These are phyloP conservation scores for Pammene aurita DNA, from an alignment of 2,888 invertebrate genomes.

Conservation along the genomic window DNA sequence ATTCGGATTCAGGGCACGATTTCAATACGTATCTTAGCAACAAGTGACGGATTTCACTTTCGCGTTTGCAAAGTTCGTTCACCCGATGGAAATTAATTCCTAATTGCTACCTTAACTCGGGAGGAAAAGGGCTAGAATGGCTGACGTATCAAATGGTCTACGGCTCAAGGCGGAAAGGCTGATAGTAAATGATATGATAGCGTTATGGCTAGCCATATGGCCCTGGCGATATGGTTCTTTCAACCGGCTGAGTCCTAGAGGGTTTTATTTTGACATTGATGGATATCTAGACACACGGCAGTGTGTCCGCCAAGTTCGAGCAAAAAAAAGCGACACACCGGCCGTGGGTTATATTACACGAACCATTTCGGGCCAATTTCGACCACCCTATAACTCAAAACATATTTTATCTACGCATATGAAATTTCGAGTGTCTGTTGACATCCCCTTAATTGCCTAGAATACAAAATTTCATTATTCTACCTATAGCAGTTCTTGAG, in stretches of 20 bases:
- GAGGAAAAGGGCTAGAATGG: slow-evolving; percentile 39
- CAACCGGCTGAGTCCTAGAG: slow-evolving; percentile 15
- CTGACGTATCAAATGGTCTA: slow-evolving; percentile 45
- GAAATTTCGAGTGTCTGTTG: too few species aligned
- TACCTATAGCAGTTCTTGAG: too few species aligned
- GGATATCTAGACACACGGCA: too few species aligned
- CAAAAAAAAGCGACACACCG: too few species aligned
- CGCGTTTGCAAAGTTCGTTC: slow-evolving; percentile 60
- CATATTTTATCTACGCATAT: too few species aligned
- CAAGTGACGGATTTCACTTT: slow-evolving; percentile 76
- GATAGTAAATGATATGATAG: slow-evolving; percentile 52
- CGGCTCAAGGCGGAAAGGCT: slow-evolving; percentile 47
- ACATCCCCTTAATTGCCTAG: too few species aligned
- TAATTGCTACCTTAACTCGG: slow-evolving; percentile 39
- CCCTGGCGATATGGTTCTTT: slow-evolving; percentile 37
- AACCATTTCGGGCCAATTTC: too few species aligned
- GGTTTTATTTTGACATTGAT: slow-evolving; percentile 38
- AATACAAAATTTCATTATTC: too few species aligned
- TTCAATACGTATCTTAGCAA: slow-evolving; percentile 62
- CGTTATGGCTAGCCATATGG: slow-evolving; percentile 46
- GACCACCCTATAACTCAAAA: too few species aligned
- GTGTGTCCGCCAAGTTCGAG: too few species aligned
- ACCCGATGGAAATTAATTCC: slow-evolving; percentile 54
- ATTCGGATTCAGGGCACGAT: slow-evolving; percentile 56
- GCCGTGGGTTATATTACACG: too few species aligned